These are phyloP conservation scores for Amblyopsis rosae DNA, from an alignment of 2,113 vertebrate species.

Conservation along the genomic window DNA sequence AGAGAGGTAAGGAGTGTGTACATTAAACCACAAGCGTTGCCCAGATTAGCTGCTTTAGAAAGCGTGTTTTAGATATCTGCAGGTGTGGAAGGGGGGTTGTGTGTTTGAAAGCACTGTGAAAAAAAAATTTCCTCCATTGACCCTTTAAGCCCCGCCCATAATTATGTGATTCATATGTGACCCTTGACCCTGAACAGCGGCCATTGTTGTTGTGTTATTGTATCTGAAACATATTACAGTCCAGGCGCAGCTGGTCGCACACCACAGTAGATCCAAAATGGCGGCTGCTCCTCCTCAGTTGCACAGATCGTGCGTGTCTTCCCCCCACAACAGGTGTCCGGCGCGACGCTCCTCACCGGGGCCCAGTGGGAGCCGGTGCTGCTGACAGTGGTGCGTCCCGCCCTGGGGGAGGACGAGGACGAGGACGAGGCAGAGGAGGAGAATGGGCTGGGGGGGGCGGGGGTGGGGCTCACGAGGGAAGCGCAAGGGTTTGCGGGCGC, in stretches of 20 bases:
- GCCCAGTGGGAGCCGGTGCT: slow-evolving; percentile 85
- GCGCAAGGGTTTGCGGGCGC: slow-evolving; percentile 67
- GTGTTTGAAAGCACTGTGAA: too few relatives aligned
- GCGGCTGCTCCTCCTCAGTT: background rate
- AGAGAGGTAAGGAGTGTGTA: slow-evolving; percentile 80
- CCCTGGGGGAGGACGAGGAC: slow-evolving; percentile 34
- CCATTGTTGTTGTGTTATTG: too few relatives aligned
- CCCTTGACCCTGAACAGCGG: too few relatives aligned
- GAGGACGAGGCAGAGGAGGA: background rate
- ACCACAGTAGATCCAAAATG: background rate
- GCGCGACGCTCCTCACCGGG: slow-evolving; percentile 76
- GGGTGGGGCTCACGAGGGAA: slow-evolving; percentile 60
- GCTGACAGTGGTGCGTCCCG: slow-evolving; percentile 80
- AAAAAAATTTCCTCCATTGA: too few relatives aligned
- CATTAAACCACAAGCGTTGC: too few relatives aligned
- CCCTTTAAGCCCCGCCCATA: too few relatives aligned
- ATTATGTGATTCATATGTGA: too few relatives aligned
- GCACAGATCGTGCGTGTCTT: slow-evolving; percentile 1
- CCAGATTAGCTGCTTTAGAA: too few relatives aligned
- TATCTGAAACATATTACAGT: too few relatives aligned
- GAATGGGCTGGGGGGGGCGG: slow-evolving; percentile 42
- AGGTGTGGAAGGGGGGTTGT: too few relatives aligned
- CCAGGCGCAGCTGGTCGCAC: background rate
- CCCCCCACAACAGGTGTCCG: slow-evolving; percentile 79
- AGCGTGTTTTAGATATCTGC: too few relatives aligned